Percentiles rank a stretch among this genome's conserved stretches.
Conservation (phyloP, 64 coral and sea anemone genomes). For the Platygyra sinensis region DNA sequence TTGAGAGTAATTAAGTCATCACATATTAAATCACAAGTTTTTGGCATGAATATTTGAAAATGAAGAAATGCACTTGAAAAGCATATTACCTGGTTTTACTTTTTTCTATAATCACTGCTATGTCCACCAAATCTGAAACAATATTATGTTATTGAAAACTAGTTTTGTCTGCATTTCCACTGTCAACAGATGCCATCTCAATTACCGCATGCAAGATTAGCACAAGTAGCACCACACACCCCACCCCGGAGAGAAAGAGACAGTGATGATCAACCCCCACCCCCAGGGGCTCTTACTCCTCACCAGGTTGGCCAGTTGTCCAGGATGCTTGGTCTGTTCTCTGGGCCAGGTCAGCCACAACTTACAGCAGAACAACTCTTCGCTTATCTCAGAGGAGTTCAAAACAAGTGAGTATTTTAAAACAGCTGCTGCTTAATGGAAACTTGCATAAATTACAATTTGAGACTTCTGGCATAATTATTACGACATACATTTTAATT, state of each 20-base stretch:
- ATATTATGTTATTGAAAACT: not conserved
- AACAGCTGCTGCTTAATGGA: too few relatives aligned
- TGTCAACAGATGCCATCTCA: conserved; percentile 16
- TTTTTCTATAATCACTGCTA: too few relatives aligned
- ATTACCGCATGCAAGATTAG: not conserved
- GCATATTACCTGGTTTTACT: too few relatives aligned
- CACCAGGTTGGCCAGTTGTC: conserved; percentile 33
- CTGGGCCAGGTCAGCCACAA: conserved; percentile 34
- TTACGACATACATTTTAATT: too few relatives aligned
- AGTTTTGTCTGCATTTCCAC: not conserved
- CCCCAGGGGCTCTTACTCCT: conserved; percentile 33
- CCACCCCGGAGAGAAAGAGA: conserved; percentile 45
- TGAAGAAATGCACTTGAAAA: too few relatives aligned
- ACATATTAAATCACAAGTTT: too few relatives aligned
- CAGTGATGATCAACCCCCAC: conserved; percentile 35
- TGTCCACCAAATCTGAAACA: too few relatives aligned
- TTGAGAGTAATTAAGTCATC: too few relatives aligned
- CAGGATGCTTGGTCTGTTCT: conserved; percentile 41
- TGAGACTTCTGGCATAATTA: too few relatives aligned
- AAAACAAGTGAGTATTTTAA: conserved; percentile 7
- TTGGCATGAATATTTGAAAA: too few relatives aligned
- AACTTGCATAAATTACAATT: too few relatives aligned
- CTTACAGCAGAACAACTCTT: conserved; percentile 42
- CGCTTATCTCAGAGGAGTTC: conserved; percentile 33
- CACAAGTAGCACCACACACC: conserved; percentile 41